These are phyloP conservation scores for Colistium nudipinnis DNA, from an alignment of 2,113 vertebrate genomes.

Conservation along the genomic window DNA sequence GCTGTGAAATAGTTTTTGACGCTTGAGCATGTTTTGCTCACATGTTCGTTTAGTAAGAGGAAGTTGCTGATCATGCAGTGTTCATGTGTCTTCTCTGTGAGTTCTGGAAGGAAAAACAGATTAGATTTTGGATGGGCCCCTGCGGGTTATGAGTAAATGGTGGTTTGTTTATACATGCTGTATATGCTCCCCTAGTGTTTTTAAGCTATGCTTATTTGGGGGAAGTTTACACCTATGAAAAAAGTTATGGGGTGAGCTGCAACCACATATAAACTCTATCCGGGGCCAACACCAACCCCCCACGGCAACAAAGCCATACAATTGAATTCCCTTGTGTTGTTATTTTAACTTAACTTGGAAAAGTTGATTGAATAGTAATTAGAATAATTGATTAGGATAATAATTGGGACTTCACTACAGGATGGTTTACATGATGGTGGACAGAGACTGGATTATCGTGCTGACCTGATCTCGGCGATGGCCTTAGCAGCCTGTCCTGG, in stretches of 20 bases:
- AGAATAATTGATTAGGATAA: too few relatives aligned
- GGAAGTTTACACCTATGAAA: too few relatives aligned
- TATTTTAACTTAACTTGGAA: too few relatives aligned
- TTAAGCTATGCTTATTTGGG: too few relatives aligned
- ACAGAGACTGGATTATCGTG: not conserved
- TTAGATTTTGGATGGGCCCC: not conserved
- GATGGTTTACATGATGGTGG: not conserved
- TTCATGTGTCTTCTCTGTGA: conserved; percentile 3
- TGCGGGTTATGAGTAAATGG: not conserved
- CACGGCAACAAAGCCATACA: too few relatives aligned
- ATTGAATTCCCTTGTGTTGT: too few relatives aligned
- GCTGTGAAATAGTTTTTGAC: not conserved
- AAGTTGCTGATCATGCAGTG: conserved; percentile 30
- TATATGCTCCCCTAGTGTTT: not conserved
- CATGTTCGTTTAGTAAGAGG: not conserved
- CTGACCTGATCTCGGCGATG: conserved; percentile 87
- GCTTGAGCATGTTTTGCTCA: conserved; percentile 15
- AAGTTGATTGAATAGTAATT: too few relatives aligned
- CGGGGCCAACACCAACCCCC: too few relatives aligned
- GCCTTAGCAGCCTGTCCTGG: conserved; percentile 85
- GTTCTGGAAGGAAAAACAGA: not conserved
- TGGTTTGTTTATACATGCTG: not conserved
- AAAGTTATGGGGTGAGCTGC: too few relatives aligned
- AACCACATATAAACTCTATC: too few relatives aligned
- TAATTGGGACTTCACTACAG: too few relatives aligned